Percentiles rank a stretch among this genome's conserved stretches.
Conservation (phyloP, 2,113 vertebrate species). For the Laticauda colubrina region DNA sequence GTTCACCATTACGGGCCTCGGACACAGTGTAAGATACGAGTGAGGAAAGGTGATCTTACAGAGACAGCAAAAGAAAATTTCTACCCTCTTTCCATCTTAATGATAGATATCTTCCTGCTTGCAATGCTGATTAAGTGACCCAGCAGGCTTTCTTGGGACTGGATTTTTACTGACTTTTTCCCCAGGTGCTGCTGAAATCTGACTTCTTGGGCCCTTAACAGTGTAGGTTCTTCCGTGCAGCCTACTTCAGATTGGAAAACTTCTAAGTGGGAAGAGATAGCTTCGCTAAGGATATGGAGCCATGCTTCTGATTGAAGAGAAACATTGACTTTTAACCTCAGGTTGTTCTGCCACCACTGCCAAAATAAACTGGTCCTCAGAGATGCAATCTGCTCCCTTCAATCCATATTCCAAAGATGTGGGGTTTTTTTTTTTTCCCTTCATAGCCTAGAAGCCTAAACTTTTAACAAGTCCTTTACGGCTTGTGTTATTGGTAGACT, state of each 20-base stretch:
- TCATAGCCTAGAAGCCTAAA: neutral
- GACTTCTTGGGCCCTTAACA: neutral
- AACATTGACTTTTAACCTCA: slow-evolving; percentile 50
- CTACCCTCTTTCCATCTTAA: neutral
- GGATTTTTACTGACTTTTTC: neutral
- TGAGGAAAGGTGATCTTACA: neutral
- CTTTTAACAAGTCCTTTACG: fast-evolving
- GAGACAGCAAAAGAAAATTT: neutral
- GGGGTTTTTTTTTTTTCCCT: neutral
- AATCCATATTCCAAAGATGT: neutral
- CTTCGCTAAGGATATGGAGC: neutral
- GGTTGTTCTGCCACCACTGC: slow-evolving; percentile 45
- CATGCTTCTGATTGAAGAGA: neutral
- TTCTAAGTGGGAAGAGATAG: neutral
- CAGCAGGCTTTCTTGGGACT: neutral
- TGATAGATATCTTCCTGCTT: neutral
- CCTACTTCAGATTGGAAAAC: neutral
- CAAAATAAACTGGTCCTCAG: slow-evolving; percentile 44
- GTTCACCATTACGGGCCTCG: too few relatives aligned
- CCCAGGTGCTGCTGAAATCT: neutral
- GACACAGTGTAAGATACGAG: neutral
- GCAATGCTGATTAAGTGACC: neutral
- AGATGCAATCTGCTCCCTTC: slow-evolving; percentile 12
- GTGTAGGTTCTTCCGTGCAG: neutral
- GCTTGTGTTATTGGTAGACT: neutral